phyloP scores from a whole-genome alignment of 2,888 invertebrate species.

The Dermolepida albohirtum region DNA sequence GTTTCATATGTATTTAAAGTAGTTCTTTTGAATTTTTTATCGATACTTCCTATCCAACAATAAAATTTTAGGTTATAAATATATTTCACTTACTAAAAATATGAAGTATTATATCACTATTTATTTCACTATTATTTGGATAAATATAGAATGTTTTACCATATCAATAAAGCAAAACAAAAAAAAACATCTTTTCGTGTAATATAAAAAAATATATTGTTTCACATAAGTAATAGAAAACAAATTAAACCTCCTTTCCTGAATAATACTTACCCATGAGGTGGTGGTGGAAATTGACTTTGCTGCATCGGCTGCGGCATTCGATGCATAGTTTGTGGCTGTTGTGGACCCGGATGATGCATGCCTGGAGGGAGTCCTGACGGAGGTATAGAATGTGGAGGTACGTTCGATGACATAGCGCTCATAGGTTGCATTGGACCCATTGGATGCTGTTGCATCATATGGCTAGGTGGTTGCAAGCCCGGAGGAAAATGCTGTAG shows the following conservation, averaged over 20 bases:
- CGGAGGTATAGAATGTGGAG: slow-evolving; percentile 43
- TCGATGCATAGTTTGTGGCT: slow-evolving; percentile 39
- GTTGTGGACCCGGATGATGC: slow-evolving; percentile 26
- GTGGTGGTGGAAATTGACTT: slow-evolving; percentile 32
- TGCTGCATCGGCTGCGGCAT: slow-evolving; percentile 31
- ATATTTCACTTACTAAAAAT: too few relatives aligned
- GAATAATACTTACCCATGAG: slow-evolving; percentile 44
- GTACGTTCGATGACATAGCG: slow-evolving; percentile 35
- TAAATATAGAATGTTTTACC: background rate
- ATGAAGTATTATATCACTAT: too few relatives aligned
- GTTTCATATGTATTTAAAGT: too few relatives aligned
- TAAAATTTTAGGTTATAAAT: too few relatives aligned
- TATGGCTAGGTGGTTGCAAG: slow-evolving; percentile 34
- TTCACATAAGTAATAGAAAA: background rate
- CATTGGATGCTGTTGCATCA: slow-evolving; percentile 20
- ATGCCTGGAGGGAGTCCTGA: slow-evolving; percentile 25
- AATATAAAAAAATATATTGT: too few relatives aligned
- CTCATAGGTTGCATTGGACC: slow-evolving; percentile 24
- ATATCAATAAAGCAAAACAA: background rate
- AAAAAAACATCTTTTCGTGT: too few relatives aligned
- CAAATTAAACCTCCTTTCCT: background rate
- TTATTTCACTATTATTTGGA: too few relatives aligned
- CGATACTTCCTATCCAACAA: too few relatives aligned
- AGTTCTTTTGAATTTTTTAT: too few relatives aligned
- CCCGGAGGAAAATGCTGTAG: slow-evolving; percentile 41